These are phyloP conservation scores for Drosophila ohnishii DNA, from an alignment of 1,140 invertebrate species.

Conservation along the genomic window DNA sequence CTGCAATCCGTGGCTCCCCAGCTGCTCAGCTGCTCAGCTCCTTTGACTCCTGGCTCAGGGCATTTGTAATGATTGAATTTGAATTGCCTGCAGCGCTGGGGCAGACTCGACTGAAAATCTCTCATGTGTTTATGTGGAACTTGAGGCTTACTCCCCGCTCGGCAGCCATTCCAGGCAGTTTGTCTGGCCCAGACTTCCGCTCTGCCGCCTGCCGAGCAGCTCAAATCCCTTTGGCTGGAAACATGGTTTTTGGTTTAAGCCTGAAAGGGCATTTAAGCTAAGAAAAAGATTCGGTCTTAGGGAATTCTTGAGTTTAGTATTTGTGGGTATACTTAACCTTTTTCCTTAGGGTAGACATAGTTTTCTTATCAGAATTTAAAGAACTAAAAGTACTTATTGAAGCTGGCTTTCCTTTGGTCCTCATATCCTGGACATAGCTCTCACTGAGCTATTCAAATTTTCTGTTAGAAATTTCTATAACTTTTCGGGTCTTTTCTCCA, in stretches of 20 bases:
- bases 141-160: constrained; percentile 34
- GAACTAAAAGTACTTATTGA: neutral
- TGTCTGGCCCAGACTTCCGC: neutral
- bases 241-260: constrained; percentile 7
- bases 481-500: constrained; percentile 4
- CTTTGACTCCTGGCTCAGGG: constrained; percentile 47
- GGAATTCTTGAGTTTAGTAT: neutral
- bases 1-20: constrained; percentile 9
- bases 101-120: constrained; percentile 26
- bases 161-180: constrained; percentile 12
- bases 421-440: neutral
- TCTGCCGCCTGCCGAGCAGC: neutral
- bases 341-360: neutral
- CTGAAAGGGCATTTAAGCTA: constrained; percentile 1
- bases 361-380: neutral
- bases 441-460: constrained; percentile 5
- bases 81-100: constrained; percentile 53
- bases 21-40: constrained; percentile 11
- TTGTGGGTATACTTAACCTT: neutral
- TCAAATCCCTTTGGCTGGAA: constrained; percentile 3
- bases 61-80: constrained; percentile 75
- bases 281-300: neutral
- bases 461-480: neutral
- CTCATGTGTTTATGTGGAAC: constrained; percentile 50
- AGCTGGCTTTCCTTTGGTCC: neutral